phyloP scores from a whole-genome alignment of 2,797 vertebrate species.

The Lerista edwardsae region DNA sequence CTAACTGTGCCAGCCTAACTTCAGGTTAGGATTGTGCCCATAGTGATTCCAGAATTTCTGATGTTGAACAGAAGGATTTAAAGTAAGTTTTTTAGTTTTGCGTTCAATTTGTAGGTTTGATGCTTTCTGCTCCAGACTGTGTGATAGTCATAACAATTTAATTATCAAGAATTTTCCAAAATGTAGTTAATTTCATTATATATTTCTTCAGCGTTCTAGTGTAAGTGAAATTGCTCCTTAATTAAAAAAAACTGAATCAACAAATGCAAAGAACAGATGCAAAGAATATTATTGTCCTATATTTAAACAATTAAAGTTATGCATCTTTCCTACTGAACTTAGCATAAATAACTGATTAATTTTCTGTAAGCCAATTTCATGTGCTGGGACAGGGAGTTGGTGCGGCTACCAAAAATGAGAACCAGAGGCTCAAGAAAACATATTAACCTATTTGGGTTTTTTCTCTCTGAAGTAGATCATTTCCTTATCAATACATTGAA shows the following conservation, averaged over 20 bases:
- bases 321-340: conserved; percentile 43
- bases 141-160: not conserved
- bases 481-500: not conserved
- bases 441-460: not conserved
- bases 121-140: not conserved
- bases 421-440: not conserved
- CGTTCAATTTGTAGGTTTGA: not conserved
- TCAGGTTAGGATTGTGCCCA: no score
- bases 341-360: conserved; percentile 26
- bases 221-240: conserved; percentile 10
- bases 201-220: conserved; percentile 46
- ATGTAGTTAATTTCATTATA: conserved; percentile 57
- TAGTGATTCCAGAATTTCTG: not conserved
- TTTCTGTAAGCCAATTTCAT: not conserved
- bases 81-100: not conserved
- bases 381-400: not conserved
- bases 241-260: conserved; percentile 25
- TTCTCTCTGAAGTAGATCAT: not conserved
- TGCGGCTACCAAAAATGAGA: not conserved
- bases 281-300: not conserved
- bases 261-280: not conserved
- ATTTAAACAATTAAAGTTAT: conserved; percentile 39
- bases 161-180: not conserved
- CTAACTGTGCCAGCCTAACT: no score
- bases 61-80: not conserved